A percentile compares a stretch with the other conserved stretches of the same genome.
phyloP scores from a whole-genome alignment of 1,140 invertebrate genomes.

The Drosophila nebulosa region DNA sequence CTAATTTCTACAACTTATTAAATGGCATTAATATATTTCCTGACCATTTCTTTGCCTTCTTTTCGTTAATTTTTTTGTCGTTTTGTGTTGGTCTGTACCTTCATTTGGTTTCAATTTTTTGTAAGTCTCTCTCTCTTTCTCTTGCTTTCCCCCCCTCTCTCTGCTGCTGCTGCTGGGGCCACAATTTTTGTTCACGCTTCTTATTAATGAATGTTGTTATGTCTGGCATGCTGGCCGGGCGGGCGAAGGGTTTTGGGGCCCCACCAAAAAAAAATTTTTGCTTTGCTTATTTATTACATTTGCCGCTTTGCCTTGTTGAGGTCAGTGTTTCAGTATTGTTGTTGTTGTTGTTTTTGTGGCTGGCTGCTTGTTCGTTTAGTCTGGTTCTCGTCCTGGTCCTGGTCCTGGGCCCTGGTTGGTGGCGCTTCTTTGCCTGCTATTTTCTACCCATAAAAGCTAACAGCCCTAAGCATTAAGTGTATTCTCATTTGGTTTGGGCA shows the following conservation, averaged over 20 bases:
- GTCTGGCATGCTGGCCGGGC: no score
- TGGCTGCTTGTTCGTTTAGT: constrained; percentile 44
- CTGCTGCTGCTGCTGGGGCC: constrained; percentile 61
- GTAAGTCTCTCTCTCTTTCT: background rate
- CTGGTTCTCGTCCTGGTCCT: background rate
- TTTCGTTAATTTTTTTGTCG: constrained; percentile 9
- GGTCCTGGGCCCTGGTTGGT: background rate
- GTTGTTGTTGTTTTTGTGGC: background rate
- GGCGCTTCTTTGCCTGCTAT: constrained; percentile 23
- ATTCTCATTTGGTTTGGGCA: constrained; percentile 60
- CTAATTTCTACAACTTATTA: constrained; percentile 73
- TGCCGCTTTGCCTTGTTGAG: constrained; percentile 70
- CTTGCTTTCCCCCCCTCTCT: constrained; percentile 19
- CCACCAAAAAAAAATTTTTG: constrained; percentile 8
- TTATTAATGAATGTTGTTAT: constrained; percentile 74
- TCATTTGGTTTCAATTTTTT: background rate
- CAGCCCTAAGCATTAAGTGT: constrained; percentile 66
- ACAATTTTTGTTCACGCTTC: constrained; percentile 57
- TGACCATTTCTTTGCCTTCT: constrained; percentile 23
- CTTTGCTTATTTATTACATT: constrained; percentile 68
- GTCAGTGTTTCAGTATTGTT: constrained; percentile 46
- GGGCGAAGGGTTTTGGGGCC: constrained; percentile 45
- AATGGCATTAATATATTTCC: constrained; percentile 71
- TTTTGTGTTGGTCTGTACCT: constrained; percentile 10
- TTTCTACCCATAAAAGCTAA: constrained; percentile 60